Conservation (phyloP, 2,888 invertebrate genomes). For the Tortricodes alternella region DNA sequence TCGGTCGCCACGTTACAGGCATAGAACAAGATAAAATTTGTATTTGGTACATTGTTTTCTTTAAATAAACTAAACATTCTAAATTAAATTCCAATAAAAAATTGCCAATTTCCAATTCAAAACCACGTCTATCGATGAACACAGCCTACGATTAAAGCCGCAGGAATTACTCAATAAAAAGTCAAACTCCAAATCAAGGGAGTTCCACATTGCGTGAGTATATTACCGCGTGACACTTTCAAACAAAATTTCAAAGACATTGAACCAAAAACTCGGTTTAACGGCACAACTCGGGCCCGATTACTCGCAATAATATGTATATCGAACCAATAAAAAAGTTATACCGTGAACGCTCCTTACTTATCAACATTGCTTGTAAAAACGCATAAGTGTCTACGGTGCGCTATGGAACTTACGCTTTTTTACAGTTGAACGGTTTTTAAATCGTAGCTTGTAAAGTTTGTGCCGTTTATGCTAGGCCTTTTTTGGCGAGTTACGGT, state of each 20-base stretch:
- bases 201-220: constrained; percentile 12
- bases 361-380: background rate
- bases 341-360: background rate
- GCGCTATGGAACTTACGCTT: background rate
- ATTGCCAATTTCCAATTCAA: too few species aligned
- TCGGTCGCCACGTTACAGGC: too few species aligned
- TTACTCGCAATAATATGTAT: constrained; percentile 20
- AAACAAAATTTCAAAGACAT: constrained; percentile 13
- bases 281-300: constrained; percentile 17
- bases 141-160: too few species aligned
- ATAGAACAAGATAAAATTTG: too few species aligned
- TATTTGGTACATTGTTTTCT: too few species aligned
- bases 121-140: too few species aligned
- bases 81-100: too few species aligned
- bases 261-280: constrained; percentile 5
- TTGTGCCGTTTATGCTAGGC: background rate
- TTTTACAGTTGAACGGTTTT: background rate
- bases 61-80: too few species aligned
- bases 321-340: constrained; percentile 12
- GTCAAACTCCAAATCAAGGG: too few species aligned
- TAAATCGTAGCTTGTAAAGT: background rate
- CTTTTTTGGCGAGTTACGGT: background rate
- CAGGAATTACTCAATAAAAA: background rate
- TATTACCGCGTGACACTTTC: constrained; percentile 11
- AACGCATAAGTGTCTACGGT: background rate